Evolutionary conservation across 2,113 vertebrate species (phyloP), one percentile per base, ranked within the genome.

Genomic region (Thamnaconus septentrionalis): DNA sequence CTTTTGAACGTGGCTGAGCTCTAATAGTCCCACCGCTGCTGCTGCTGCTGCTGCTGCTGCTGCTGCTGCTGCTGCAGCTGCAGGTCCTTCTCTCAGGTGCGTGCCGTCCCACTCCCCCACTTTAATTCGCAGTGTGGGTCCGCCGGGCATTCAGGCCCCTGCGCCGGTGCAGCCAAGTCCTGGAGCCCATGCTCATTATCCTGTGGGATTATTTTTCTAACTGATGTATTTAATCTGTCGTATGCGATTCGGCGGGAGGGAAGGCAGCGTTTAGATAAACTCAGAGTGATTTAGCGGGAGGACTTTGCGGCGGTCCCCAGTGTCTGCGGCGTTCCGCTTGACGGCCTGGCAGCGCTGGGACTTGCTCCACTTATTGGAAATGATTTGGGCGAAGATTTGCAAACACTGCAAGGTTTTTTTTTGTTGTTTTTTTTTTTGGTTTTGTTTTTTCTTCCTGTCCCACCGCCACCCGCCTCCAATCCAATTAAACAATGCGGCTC

Each of bases 191-290:
- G 74, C 81, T 86, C 82, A 89, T 88, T 84, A 85, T 79, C 71
- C 65, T 63, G 5, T 64, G 67, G 75, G 68, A 73, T 83, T 82
- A 83, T 86, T 81, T 77, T 85, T 88, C 79, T 31, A 76, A 41
- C 63, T 90, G 85, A 90, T 87, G 80, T 84, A 85, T 90, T 84
- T 83, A 12, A 61, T 68, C 64, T 85, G 85, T 88, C 85, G 64
- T 55, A 81, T 73, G 75, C 85, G 88, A 82, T 53, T 84, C 70
- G 47, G 77, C 69, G 39, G 68, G 75, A 89, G 78, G 84, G 82
- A 90, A 83, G 67, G 62, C 63, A 85, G 71, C 83, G 73, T 89
- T 91, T 92, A 88, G 79, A 86, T 81, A 79, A 82, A 87, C 80
- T 90, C 86, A 73, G 84, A 87, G 85, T 84, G 73, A 88, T 87